Percentiles rank a stretch among this genome's conserved stretches.
Evolutionary conservation across 2,888 invertebrate species (phyloP).

Genomic region (Scaptomyza polygonia): DNA sequence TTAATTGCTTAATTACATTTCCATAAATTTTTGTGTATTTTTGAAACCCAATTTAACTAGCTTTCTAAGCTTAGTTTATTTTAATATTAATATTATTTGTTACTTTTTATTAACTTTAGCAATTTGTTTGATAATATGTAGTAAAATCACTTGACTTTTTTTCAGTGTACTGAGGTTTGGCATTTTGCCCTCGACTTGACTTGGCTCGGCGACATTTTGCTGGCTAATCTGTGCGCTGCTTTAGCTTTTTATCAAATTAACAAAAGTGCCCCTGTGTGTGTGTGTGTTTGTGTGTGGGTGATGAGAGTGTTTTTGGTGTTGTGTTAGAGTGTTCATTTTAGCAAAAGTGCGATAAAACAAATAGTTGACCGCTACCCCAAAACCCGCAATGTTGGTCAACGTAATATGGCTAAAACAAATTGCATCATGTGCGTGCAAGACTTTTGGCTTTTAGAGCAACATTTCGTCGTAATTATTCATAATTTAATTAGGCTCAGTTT

Average conservation of each 20-base stretch:
- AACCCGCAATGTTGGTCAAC: slow-evolving; percentile 5
- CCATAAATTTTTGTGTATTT: no score
- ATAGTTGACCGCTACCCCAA: slow-evolving; percentile 50
- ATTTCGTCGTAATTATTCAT: slow-evolving; percentile 78
- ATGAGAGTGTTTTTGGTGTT: slow-evolving; percentile 25
- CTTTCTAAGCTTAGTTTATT: no score
- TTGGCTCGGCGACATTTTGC: slow-evolving; percentile 46
- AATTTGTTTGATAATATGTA: no score
- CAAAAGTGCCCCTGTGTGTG: slow-evolving; percentile 72
- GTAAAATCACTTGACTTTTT: slow-evolving; percentile 4
- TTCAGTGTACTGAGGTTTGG: slow-evolving; percentile 42
- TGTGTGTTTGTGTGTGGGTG: slow-evolving; percentile 24
- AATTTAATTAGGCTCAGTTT: slow-evolving; percentile 82
- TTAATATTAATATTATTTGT: no score
- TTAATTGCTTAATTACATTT: no score
- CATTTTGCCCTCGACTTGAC: slow-evolving; percentile 14
- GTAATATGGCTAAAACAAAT: slow-evolving; percentile 74
- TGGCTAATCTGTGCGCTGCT: slow-evolving; percentile 71
- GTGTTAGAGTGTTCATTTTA: slow-evolving; percentile 74
- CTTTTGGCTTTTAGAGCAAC: slow-evolving; percentile 57
- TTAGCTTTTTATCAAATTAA: slow-evolving; percentile 81
- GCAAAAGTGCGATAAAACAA: slow-evolving; percentile 83
- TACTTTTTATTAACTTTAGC: no score
- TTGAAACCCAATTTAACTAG: no score
- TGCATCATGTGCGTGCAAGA: slow-evolving; percentile 81